Conservation (phyloP, 1,140 invertebrate species). For the Harpegnathos saltator region DNA sequence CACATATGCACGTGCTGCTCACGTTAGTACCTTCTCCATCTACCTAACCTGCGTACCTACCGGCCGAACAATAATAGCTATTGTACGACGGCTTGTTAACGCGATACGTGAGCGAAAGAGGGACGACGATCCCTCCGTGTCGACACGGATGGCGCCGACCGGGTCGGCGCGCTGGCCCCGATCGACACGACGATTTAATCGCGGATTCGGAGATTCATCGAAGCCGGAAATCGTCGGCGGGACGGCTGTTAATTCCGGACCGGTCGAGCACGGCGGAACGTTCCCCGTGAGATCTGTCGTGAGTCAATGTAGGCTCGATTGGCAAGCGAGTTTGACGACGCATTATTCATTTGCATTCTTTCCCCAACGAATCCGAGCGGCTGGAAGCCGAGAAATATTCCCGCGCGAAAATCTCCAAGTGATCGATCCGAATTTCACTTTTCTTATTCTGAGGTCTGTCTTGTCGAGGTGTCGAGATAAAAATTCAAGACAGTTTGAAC, state of each 20-base stretch:
- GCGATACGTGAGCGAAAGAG: slow-evolving; percentile 70
- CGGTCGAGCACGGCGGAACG: slow-evolving; percentile 1
- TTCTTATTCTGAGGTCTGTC: no score
- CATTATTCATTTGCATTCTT: no score
- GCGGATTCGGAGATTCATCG: slow-evolving; percentile 56
- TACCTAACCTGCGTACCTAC: slow-evolving; percentile 46
- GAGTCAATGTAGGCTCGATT: not conserved
- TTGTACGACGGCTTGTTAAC: slow-evolving; percentile 77
- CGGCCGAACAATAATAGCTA: slow-evolving; percentile 71
- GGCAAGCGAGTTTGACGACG: no score
- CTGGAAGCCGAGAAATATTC: no score
- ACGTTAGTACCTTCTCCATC: slow-evolving; percentile 17
- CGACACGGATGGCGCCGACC: slow-evolving; percentile 8
- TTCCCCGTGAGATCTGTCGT: not conserved
- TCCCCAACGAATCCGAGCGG: no score
- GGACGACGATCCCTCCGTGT: slow-evolving; percentile 34
- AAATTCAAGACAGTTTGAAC: not conserved
- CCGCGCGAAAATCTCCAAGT: no score
- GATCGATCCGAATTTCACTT: no score
- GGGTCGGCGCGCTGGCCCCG: not conserved
- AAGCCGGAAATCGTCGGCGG: slow-evolving; percentile 65
- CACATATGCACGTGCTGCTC: slow-evolving; percentile 29
- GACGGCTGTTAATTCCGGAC: slow-evolving; percentile 51
- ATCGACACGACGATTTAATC: slow-evolving; percentile 65
- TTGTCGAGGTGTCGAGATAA: no score